A percentile compares a stretch with the other conserved stretches of the same genome.
Conservation (phyloP, 2,888 invertebrate genomes). For the Cepaea hortensis region DNA sequence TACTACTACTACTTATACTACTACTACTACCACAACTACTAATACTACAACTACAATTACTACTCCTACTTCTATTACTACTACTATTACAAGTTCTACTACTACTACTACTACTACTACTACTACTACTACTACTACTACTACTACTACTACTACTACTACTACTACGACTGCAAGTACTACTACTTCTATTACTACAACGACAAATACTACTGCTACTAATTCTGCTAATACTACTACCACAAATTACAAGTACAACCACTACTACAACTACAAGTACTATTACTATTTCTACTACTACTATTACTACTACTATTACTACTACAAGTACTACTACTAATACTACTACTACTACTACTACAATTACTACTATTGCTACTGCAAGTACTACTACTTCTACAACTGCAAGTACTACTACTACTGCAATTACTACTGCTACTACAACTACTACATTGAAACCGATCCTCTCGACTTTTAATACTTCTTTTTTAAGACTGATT, state of each 20-base stretch:
- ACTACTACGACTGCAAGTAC: background rate
- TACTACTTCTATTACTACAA: background rate
- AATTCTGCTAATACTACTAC: no score
- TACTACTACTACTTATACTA: conserved; percentile 10
- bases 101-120: conserved; percentile 12
- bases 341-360: background rate
- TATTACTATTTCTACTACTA: no score
- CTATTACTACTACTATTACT: background rate
- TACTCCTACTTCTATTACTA: conserved; percentile 6
- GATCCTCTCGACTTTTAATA: no score
- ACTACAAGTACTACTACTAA: background rate
- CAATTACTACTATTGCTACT: background rate
- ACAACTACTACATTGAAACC: background rate
- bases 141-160: conserved; percentile 23
- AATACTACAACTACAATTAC: no score
- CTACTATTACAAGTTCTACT: background rate
- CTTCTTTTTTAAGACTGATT: no score
- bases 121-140: conserved; percentile 23
- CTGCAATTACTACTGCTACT: no score
- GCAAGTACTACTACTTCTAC: background rate
- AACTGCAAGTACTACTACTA: no score
- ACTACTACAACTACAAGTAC: no score
- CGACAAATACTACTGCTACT: no score
- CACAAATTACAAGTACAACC: no score
- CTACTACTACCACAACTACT: conserved; percentile 23